Evolutionary conservation across 1,140 invertebrate species (phyloP).

Genomic region (Portunus trituberculatus): DNA sequence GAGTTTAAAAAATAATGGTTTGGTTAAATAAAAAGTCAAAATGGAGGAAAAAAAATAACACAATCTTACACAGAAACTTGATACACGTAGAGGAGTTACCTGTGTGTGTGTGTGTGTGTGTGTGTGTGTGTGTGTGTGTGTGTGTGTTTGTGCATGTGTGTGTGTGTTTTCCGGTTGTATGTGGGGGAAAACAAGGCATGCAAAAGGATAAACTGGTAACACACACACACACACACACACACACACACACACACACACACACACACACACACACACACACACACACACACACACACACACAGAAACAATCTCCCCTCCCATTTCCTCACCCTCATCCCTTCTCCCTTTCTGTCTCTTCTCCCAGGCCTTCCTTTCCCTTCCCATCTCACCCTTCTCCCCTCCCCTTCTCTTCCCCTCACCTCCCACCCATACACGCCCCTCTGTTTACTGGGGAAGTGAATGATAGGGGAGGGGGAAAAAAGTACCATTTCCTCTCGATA

Average conservation of each 20-base stretch:
- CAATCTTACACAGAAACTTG: too few relatives aligned
- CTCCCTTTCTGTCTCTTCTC: background rate
- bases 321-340: background rate
- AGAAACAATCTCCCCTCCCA: too few relatives aligned
- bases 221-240: conserved; percentile 25
- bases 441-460: conserved; percentile 11
- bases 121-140: background rate
- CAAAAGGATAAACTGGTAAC: background rate
- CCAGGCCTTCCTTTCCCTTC: background rate
- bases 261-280: conserved; percentile 54
- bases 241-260: conserved; percentile 47
- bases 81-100: too few relatives aligned
- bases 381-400: background rate
- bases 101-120: conserved; percentile 33
- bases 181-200: background rate
- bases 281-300: conserved; percentile 43
- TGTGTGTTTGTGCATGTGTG: conserved; percentile 34
- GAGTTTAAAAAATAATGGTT: too few relatives aligned
- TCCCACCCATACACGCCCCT: background rate
- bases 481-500: background rate
- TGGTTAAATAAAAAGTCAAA: too few relatives aligned
- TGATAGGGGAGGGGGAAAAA: background rate
- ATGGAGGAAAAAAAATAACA: too few relatives aligned
- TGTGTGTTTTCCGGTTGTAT: background rate
- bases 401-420: too few relatives aligned